Base-by-base conservation (phyloP, 2,113 vertebrate genomes). In the Siniperca knerii region DNA sequence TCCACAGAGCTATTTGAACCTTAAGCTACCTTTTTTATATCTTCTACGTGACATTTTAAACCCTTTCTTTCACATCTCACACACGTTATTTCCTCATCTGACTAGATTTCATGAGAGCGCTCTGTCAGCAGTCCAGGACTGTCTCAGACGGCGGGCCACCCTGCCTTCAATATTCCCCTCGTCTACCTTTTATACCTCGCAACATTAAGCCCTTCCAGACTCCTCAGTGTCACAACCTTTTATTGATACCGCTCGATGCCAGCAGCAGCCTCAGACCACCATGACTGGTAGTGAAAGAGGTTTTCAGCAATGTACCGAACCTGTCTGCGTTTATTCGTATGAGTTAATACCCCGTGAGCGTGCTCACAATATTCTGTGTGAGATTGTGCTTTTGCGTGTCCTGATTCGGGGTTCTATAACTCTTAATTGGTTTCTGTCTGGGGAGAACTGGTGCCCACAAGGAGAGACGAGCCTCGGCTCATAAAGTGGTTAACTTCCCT, bases 361-460 rank as follows among this genome's bases (percentile, higher is more conserved):
- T n/a, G 35, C n/a, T 40, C 33, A 0, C 7, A 2, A 8, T 48
- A 2, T 66, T 71, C 18, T 66, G 50, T 16, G n/a, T 42, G 33
- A 29, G 40, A n/a, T 48, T 44, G 37, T 23, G 66, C 29, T 5
- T 50, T 11, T 42, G 64, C 60, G 7, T 64, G 21, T 37, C 46
- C 33, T 21, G 62, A 29, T 55, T 23, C 35, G 8, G 42, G 52
- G 46, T 33, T 46, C 79, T 46, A 18, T 74, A 88, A 83, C 72
- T 88, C 75, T 82, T 13, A 42, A 82, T 69, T 79, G 64, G 69
- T 65, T 89, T 86, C 54, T 68, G 82, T 86, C 79, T 73, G 84
- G 62, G 40, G 40, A 35, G 42, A 72, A 42, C 11, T 7, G 44
- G 46, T 72, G 82, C 85, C 88, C 83, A 52, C 76, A 5, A 13